phyloP scores from a whole-genome alignment of 2,113 vertebrate genomes.

The Rhinoderma darwinii region DNA sequence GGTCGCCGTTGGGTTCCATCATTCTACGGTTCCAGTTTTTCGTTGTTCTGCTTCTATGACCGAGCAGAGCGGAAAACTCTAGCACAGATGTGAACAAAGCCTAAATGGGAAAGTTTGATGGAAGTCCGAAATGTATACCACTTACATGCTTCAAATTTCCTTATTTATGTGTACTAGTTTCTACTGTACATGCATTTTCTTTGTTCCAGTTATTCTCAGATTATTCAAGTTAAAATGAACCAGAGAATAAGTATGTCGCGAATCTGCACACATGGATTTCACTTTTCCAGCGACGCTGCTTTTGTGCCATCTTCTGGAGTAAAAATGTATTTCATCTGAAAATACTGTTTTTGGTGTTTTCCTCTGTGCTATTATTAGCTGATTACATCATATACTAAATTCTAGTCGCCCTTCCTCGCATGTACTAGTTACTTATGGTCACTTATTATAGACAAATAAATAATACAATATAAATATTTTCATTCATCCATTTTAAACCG shows the following conservation, averaged over 20 bases:
- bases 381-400: no score
- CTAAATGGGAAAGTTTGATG: no score
- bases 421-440: no score
- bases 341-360: neutral
- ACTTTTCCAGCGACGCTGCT: neutral
- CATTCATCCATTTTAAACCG: no score
- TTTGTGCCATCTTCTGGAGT: slow-evolving; percentile 27
- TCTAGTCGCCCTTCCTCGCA: no score
- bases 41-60: no score
- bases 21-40: no score
- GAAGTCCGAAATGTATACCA: neutral
- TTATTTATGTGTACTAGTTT: neutral
- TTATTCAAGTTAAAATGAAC: neutral
- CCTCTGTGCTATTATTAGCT: neutral
- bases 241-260: neutral
- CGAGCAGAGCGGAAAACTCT: no score
- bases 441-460: neutral
- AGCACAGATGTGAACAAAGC: no score
- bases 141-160: neutral
- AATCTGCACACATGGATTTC: neutral
- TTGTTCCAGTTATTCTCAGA: no score
- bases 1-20: no score
- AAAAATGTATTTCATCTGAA: neutral
- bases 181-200: neutral
- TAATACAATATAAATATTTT: no score